Conservation (phyloP, 2,888 invertebrate species). For the Lamellibrachia columna region DNA sequence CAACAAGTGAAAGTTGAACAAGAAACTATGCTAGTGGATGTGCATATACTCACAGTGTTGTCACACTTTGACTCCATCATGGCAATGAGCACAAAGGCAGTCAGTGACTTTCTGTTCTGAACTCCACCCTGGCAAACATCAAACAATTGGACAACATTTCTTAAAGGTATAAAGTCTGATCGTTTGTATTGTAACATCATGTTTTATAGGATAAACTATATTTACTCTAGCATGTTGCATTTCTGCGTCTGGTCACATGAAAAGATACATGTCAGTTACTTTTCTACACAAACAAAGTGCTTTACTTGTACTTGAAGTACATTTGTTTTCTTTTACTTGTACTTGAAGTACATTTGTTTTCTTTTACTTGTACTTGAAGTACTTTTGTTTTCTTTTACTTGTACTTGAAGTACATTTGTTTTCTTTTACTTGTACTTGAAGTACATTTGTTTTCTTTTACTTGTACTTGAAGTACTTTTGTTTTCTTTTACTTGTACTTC, state of each 20-base stretch:
- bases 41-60: background rate
- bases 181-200: background rate
- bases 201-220: background rate
- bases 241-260: background rate
- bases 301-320: too few species aligned
- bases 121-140: constrained; percentile 72
- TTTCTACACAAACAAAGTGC: background rate
- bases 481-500: too few species aligned
- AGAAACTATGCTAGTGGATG: background rate
- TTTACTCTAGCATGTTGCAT: background rate
- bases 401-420: too few species aligned
- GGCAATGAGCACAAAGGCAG: constrained; percentile 80
- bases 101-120: constrained; percentile 76
- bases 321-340: too few species aligned
- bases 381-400: too few species aligned
- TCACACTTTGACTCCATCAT: constrained; percentile 71
- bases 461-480: too few species aligned
- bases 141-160: background rate
- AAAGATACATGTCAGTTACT: too few species aligned
- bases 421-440: too few species aligned
- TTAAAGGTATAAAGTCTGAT: background rate
- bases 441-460: too few species aligned
- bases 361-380: too few species aligned
- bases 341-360: too few species aligned
- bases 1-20: background rate